Evolutionary conservation across 1,140 invertebrate genomes (phyloP).

Genomic region (Tetranychus urticae): DNA sequence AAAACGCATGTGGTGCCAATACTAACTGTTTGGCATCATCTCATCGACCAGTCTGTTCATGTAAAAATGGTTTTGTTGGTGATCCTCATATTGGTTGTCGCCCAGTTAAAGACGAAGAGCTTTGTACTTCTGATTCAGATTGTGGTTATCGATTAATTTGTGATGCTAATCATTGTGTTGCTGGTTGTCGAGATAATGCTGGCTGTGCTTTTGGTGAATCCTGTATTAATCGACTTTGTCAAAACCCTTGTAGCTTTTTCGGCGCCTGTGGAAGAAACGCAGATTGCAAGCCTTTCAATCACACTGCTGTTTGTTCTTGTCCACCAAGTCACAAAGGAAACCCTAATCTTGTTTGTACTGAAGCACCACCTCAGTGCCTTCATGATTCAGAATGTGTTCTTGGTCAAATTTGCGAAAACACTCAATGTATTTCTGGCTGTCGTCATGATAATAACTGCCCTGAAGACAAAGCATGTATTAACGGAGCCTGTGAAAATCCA

Average conservation of each 20-base stretch:
- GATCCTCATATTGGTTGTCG: constrained; percentile 8
- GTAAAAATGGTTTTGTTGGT: constrained; percentile 19
- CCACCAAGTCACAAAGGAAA: constrained; percentile 50
- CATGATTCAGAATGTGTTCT: constrained; percentile 13
- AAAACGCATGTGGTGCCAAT: constrained; percentile 37
- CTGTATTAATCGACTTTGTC: constrained; percentile 24
- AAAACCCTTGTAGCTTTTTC: constrained; percentile 46
- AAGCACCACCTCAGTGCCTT: constrained; percentile 11
- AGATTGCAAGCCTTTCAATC: constrained; percentile 39
- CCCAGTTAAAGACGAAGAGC: constrained; percentile 17
- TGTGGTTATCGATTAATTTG: constrained; percentile 76
- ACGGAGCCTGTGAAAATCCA: constrained; percentile 59
- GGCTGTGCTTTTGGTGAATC: constrained; percentile 41
- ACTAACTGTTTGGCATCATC: constrained; percentile 47
- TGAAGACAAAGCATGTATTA: constrained; percentile 51
- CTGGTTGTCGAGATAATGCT: constrained; percentile 53
- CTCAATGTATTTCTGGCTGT: constrained; percentile 34
- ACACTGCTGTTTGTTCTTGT: constrained; percentile 46
- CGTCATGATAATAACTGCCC: constrained; percentile 66
- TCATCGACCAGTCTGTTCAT: constrained; percentile 43
- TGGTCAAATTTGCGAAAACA: constrained; percentile 14
- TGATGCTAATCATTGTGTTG: constrained; percentile 44
- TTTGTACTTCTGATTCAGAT: constrained; percentile 45
- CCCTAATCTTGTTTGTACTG: constrained; percentile 25
- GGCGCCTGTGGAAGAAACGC: constrained; percentile 54